phyloP scores from a whole-genome alignment of 2,797 vertebrate species.

The Sebastes reedi region DNA sequence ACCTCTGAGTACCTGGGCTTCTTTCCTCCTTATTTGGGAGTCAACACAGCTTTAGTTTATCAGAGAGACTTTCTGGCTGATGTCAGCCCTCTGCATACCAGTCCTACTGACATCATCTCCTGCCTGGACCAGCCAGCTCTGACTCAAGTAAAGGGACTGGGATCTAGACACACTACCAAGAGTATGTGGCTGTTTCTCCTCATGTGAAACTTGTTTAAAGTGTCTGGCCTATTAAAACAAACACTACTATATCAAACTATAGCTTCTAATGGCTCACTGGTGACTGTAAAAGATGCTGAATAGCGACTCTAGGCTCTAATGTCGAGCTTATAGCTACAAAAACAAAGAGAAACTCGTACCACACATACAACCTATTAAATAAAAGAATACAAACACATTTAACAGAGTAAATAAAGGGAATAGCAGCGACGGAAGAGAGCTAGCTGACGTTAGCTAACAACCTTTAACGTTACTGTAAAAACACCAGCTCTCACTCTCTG shows the following conservation, averaged over 20 bases:
- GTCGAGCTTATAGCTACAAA: neutral
- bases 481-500: conserved; percentile 1
- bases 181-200: neutral
- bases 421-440: neutral
- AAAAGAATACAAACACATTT: neutral
- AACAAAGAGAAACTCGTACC: neutral
- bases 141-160: conserved; percentile 58
- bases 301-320: too few species aligned
- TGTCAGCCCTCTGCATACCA: conserved; percentile 78
- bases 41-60: conserved; percentile 49
- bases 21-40: conserved; percentile 74
- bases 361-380: fast-evolving
- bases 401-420: neutral
- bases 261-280: neutral
- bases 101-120: conserved; percentile 75
- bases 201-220: neutral
- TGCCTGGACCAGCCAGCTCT: conserved; percentile 30
- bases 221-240: neutral
- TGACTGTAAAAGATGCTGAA: too few species aligned
- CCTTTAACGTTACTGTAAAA: neutral
- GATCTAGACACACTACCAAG: neutral
- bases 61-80: conserved; percentile 56
- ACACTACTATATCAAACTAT: too few species aligned
- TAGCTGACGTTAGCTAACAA: conserved; percentile 59
- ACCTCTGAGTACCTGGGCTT: neutral